Evolutionary conservation across 2,113 vertebrate species (phyloP).

Genomic region (Catharus bicknelli): DNA sequence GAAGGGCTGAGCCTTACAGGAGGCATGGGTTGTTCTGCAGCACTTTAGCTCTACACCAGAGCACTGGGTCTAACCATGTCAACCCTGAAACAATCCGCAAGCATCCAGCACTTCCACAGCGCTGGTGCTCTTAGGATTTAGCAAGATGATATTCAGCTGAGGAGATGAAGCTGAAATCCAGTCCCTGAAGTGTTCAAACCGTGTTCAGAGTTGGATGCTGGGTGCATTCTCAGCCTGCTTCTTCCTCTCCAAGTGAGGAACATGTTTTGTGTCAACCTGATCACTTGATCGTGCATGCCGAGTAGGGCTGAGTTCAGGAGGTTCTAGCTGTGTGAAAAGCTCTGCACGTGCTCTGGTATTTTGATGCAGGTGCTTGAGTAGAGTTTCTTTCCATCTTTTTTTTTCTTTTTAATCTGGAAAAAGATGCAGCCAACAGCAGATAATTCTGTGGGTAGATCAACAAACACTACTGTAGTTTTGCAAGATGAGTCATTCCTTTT

Average conservation of each 20-base stretch:
- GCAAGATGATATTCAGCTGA: neutral
- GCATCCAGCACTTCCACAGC: neutral
- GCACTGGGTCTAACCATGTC: neutral
- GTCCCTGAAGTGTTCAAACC: accelerated
- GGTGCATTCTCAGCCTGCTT: neutral
- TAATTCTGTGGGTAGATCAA: neutral
- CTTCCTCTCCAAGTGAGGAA: neutral
- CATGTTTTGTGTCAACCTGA: accelerated
- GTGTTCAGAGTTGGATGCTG: neutral
- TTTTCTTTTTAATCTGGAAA: neutral
- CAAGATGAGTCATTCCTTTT: neutral
- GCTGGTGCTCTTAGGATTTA: neutral
- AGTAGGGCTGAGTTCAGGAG: neutral
- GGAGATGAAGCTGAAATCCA: neutral
- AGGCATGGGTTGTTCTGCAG: neutral
- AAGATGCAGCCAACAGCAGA: neutral
- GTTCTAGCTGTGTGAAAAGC: neutral
- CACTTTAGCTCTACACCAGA: neutral
- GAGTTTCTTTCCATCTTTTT: neutral
- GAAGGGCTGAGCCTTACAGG: neutral
- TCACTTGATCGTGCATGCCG: accelerated
- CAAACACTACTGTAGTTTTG: neutral
- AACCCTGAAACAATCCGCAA: neutral
- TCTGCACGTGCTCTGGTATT: neutral
- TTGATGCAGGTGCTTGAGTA: neutral